phyloP scores from a whole-genome alignment of 2,888 invertebrate genomes.

The Agrochola lychnidis region DNA sequence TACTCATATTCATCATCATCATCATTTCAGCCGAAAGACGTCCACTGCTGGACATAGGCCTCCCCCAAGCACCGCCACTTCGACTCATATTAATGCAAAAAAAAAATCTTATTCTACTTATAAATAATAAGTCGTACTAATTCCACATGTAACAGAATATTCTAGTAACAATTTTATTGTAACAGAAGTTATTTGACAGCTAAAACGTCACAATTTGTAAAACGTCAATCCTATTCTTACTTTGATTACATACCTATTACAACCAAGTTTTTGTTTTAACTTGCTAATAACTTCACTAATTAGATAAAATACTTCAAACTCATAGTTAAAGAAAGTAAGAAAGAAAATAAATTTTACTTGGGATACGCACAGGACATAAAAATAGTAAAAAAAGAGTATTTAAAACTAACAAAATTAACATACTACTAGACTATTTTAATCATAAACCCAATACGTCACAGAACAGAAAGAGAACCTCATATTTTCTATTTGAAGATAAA shows the following conservation, averaged over 20 bases:
- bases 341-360: too few relatives aligned
- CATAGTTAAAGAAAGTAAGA: neutral
- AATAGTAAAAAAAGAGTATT: too few relatives aligned
- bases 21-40: too few relatives aligned
- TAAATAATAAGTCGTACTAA: too few relatives aligned
- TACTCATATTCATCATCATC: too few relatives aligned
- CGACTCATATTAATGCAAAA: too few relatives aligned
- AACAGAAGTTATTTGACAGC: conserved; percentile 9
- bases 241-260: neutral
- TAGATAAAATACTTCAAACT: neutral
- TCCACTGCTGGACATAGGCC: too few relatives aligned
- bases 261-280: neutral
- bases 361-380: too few relatives aligned
- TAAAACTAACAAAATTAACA: too few relatives aligned
- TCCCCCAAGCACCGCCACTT: too few relatives aligned
- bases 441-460: conserved; percentile 24
- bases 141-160: neutral
- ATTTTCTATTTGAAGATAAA: conserved; percentile 61
- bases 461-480: conserved; percentile 35
- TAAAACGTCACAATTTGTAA: neutral
- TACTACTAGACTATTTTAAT: conserved; percentile 6
- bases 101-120: too few relatives aligned
- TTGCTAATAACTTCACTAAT: neutral
- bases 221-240: neutral
- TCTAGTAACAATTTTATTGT: too few relatives aligned